Evolutionary conservation across 2,888 invertebrate genomes (phyloP), one percentile per base, ranked within the genome.

Genomic region (Malacosoma neustria): DNA sequence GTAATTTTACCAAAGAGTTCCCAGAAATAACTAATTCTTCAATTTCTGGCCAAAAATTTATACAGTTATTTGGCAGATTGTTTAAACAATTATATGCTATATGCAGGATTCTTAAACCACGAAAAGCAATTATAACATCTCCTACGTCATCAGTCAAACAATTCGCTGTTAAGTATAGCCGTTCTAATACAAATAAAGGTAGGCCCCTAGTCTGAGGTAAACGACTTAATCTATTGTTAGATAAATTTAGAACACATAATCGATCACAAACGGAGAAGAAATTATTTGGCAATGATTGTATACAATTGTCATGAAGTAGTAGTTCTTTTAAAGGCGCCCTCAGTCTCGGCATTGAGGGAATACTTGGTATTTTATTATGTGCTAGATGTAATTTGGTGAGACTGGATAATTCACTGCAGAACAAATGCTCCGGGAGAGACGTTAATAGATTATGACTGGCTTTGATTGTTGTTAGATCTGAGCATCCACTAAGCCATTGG

Each of bases 1-100:
- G 95, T 37, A 95, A 81, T 56, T 89, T 89, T 29, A 91, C 87
- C 36, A 96, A 81, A 58, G 91, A 89, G 62, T 96, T 96, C 22
- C 95, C 95, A 1, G 95, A 95, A 33, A 95, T 60, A 1, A 95
- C 91, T 22, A 96, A 69, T 60, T 95, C 95, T 75, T 95, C 94
- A 46, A 95, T 85, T 49, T 93, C 91, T 1, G 88, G 87, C 94
- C 95, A 94, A 54, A 89, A 90, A 35, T 88, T 87, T 14, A 92
- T 87, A 57, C 93, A 93, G 46, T 90, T 90, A 53, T 93, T 92
- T 1, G 94, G 92, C 44, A 95, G 73, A 14, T 85, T 84, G 1
- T 92, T 92, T 29, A 95, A 79, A 45, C 92, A 91, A 58, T 95
- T 95, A 55, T 94, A 94, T 2, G 93, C 93, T 9, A 92, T 87